A percentile compares a stretch with the other conserved stretches of the same genome.
phyloP scores from a whole-genome alignment of 2,888 invertebrate species.

The Amphimallon solstitiale region DNA sequence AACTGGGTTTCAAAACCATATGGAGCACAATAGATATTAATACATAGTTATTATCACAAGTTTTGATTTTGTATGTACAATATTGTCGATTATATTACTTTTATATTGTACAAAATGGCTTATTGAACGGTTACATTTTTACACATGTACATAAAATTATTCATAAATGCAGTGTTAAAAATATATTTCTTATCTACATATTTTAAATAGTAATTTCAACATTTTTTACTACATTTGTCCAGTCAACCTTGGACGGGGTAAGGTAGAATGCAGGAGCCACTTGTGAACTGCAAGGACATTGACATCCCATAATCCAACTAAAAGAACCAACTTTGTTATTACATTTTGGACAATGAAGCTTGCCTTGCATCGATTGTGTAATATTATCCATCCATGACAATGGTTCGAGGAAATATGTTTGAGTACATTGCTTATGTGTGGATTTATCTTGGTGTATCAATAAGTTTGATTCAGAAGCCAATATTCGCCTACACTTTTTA shows the following conservation, averaged over 20 bases:
- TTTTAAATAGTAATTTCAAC: conserved; percentile 69
- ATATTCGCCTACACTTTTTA: conserved; percentile 79
- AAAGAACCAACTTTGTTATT: conserved; percentile 86
- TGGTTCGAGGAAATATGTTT: conserved; percentile 89
- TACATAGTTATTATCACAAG: no score
- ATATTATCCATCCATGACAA: conserved; percentile 88
- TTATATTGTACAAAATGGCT: no score
- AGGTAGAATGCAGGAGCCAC: conserved; percentile 93
- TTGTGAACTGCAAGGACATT: conserved; percentile 90
- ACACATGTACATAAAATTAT: no score
- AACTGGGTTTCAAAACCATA: no score
- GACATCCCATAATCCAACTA: conserved; percentile 91
- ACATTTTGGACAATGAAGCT: conserved; percentile 88
- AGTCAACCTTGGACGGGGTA: conserved; percentile 90
- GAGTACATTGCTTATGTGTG: conserved; percentile 67
- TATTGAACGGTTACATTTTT: no score
- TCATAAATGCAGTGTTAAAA: no score
- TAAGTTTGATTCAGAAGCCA: conserved; percentile 84
- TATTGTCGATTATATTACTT: no score
- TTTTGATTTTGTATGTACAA: no score
- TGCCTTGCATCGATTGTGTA: conserved; percentile 77
- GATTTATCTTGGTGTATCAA: conserved; percentile 73
- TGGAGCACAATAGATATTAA: no score
- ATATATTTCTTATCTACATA: neutral
- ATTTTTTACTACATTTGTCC: conserved; percentile 88